Conservation (phyloP, 1,140 invertebrate genomes). For the Drosophila rufa region DNA sequence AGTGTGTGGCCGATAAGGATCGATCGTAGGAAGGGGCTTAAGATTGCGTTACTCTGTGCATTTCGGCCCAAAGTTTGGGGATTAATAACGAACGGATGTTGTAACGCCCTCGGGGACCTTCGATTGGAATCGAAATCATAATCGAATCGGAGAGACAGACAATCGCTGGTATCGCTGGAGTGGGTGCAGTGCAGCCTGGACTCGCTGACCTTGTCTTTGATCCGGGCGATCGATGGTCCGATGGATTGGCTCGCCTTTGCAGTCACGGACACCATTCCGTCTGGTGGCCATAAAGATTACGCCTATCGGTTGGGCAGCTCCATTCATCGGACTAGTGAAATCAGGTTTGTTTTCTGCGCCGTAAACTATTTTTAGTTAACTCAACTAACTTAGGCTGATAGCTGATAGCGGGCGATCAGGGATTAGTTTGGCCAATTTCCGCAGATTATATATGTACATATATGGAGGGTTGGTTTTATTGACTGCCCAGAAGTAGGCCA, state of each 20-base stretch:
- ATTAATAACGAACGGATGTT: conserved; percentile 6
- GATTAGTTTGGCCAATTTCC: conserved; percentile 11
- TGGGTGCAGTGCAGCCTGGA: conserved; percentile 15
- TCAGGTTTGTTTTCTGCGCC: conserved; percentile 36
- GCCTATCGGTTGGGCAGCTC: conserved; percentile 9
- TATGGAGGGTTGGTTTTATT: too few species aligned
- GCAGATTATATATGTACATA: background rate
- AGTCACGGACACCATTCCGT: conserved; percentile 31
- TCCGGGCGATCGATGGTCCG: background rate
- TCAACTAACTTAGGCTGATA: conserved; percentile 21
- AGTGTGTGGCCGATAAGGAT: conserved; percentile 22
- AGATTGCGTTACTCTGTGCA: background rate
- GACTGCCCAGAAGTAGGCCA: conserved; percentile 26
- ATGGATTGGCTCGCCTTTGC: background rate
- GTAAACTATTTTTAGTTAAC: conserved; percentile 47
- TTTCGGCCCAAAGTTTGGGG: background rate
- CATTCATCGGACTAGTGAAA: conserved; percentile 40
- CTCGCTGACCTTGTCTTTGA: conserved; percentile 33
- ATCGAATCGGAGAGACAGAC: conserved; percentile 8
- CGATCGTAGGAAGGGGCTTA: background rate
- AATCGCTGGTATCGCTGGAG: background rate
- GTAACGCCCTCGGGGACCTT: conserved; percentile 7
- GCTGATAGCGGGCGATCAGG: background rate
- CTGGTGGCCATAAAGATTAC: conserved; percentile 39
- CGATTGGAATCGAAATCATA: background rate